Base-by-base conservation (phyloP, 1,140 invertebrate genomes). In the Hylaeus anthracinus region DNA sequence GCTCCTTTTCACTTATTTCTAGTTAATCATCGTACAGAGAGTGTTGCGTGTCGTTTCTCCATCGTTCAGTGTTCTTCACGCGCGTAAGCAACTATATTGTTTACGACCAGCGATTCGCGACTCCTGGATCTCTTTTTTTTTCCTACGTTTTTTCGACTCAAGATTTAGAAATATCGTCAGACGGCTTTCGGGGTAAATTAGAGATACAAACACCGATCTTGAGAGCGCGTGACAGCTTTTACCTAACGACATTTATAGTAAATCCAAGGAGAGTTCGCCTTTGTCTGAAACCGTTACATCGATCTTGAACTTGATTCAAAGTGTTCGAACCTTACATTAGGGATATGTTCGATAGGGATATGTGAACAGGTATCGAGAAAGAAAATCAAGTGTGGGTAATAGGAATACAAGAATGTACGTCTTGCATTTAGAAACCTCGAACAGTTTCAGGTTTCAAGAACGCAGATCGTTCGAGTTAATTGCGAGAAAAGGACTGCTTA, bases 271-370 rank as follows among this genome's bases (percentile, higher is more conserved):
- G 37, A 39, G 45, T 77, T 14, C 66, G 56, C 37, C 64, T 56
- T 66, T 10, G 10, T 10, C 10, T 66, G 1, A 10, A 12, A 51
- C 37, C 5, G 39, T 67, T 10, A 58, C 26, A 8, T 10, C n/a
- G 0, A 65, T 55, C 37, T 26, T 26, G 10, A 75, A 65, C 37
- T 64, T 64, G 8, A 1, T 63, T 37, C 3, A 1, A 12, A 43
- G 1, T 3, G 26, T 60, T 1, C 56, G 9, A 39, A 9, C 5
- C 69, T 79, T 79, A 79, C 3, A 4, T 64, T 58, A 73, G 61
- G 71, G 77, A 79, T 79, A 79, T 73, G 77, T 79, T 58, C 4
- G 26, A 51, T 43, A 56, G 41, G 60, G 77, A 79, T 79, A 79
- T 79, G 77, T 73, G 74, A 77, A 10, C 41, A n/a, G 60, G 14